phyloP scores from a whole-genome alignment of 2,797 vertebrate species.

The Graptemys geographica region DNA sequence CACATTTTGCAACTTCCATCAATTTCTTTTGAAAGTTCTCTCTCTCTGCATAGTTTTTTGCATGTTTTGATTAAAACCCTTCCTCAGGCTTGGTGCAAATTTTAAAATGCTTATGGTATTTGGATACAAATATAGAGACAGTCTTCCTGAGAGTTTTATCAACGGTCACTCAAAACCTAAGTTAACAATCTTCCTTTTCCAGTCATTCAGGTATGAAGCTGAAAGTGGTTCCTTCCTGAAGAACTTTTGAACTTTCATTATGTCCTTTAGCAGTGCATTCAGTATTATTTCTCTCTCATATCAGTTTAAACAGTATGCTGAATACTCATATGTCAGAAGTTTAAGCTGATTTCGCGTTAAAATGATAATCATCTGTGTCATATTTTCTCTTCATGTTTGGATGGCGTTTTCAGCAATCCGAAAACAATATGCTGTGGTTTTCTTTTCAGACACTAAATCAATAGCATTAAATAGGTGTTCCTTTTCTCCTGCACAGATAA shows the following conservation, averaged over 20 bases:
- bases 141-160: slow-evolving; percentile 14
- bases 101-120: neutral
- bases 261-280: too few species aligned
- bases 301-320: too few species aligned
- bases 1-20: neutral
- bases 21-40: too few species aligned
- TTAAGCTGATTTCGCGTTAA: neutral
- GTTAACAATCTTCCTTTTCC: slow-evolving; percentile 34
- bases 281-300: too few species aligned
- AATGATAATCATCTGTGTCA: neutral
- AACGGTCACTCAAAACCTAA: slow-evolving; percentile 17
- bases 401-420: neutral
- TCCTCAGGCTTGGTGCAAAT: neutral
- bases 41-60: neutral
- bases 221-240: slow-evolving; percentile 30
- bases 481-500: neutral
- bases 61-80: neutral
- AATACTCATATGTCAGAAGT: neutral
- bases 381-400: neutral
- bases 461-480: neutral
- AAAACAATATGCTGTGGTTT: neutral
- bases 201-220: slow-evolving; percentile 12
- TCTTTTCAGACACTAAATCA: neutral
- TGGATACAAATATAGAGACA: neutral
- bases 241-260: neutral